phyloP scores from a whole-genome alignment of 2,113 vertebrate species.

The Smithornis capensis region DNA sequence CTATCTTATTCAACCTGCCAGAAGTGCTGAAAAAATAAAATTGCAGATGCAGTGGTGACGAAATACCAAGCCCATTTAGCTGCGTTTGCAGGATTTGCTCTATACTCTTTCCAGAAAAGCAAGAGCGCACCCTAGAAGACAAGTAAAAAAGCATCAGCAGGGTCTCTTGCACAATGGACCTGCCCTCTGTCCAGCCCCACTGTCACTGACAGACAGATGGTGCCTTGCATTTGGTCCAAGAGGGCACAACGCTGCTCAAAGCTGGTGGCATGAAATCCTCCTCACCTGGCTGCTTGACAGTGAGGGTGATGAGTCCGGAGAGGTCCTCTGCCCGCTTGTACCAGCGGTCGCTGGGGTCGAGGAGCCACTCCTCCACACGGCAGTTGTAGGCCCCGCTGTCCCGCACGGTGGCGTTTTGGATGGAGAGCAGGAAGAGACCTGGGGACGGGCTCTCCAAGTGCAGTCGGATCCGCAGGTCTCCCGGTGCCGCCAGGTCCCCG shows the following conservation, averaged over 20 bases:
- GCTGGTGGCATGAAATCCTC: neutral
- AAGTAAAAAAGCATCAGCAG: neutral
- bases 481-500: slow-evolving; percentile 72
- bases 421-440: slow-evolving; percentile 82
- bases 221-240: fast-evolving
- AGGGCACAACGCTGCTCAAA: neutral
- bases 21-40: neutral
- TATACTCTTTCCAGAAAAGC: neutral
- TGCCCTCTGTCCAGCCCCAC: neutral
- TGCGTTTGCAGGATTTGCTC: neutral
- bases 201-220: neutral
- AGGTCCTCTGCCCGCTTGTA: slow-evolving; percentile 86
- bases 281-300: slow-evolving; percentile 86
- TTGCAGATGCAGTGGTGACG: neutral
- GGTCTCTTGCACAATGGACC: fast-evolving
- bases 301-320: slow-evolving; percentile 82
- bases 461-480: slow-evolving; percentile 79
- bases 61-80: neutral
- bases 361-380: slow-evolving; percentile 88
- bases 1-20: neutral
- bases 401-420: slow-evolving; percentile 82
- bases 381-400: slow-evolving; percentile 85
- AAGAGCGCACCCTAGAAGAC: neutral
- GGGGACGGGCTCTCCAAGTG: slow-evolving; percentile 83
- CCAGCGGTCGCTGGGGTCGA: slow-evolving; percentile 85